A percentile compares a stretch with the other conserved stretches of the same genome.
phyloP scores from a whole-genome alignment of 2,888 invertebrate species.

The Sthenelais limicola region DNA sequence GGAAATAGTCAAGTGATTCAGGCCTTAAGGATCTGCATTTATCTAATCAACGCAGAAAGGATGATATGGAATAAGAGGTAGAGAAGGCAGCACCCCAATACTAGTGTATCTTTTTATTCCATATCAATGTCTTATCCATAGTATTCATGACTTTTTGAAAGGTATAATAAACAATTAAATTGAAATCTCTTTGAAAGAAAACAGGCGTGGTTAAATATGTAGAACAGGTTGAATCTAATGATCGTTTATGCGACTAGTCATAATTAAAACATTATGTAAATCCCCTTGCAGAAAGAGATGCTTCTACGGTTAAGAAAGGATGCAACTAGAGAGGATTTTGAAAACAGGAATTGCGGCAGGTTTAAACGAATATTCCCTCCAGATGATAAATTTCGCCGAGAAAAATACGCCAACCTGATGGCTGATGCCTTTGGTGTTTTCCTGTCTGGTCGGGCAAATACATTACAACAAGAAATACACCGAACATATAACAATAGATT shows the following conservation, averaged over 20 bases:
- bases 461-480: constrained; percentile 68
- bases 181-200: not conserved
- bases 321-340: constrained; percentile 67
- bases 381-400: constrained; percentile 66
- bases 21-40: too few species aligned
- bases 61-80: too few species aligned
- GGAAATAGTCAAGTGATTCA: too few species aligned
- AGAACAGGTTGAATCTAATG: not conserved
- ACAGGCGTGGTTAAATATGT: not conserved
- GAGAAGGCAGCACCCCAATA: too few species aligned
- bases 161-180: too few species aligned
- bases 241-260: not conserved
- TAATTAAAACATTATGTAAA: not conserved
- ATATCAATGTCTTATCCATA: too few species aligned
- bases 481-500: constrained; percentile 65
- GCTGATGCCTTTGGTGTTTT: constrained; percentile 62
- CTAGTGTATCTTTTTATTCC: too few species aligned
- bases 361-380: constrained; percentile 71
- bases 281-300: constrained; percentile 64
- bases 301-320: constrained; percentile 65
- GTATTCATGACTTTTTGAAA: not conserved
- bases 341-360: constrained; percentile 68
- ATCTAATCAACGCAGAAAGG: too few species aligned
- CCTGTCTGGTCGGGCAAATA: constrained; percentile 61
- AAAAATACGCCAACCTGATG: constrained; percentile 65